Evolutionary conservation across 2,113 vertebrate species (phyloP).

Genomic region (Hemiprocne comata): DNA sequence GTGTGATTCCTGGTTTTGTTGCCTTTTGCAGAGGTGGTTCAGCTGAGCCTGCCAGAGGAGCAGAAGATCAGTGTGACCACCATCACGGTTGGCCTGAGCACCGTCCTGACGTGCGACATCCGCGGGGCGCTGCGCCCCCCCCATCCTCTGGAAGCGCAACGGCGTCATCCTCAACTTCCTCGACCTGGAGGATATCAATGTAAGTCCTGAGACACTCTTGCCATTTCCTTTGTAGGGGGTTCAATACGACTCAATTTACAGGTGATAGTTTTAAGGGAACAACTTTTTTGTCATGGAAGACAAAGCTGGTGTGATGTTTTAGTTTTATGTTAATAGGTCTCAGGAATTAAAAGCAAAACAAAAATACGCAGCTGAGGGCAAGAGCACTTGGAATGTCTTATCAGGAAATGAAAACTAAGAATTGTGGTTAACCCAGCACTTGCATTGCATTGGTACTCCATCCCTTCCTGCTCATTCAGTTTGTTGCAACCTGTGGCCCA

Average conservation of each 20-base stretch:
- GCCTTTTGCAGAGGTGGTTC: conserved; percentile 86
- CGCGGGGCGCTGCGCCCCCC: conserved; percentile 85
- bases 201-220: conserved; percentile 58
- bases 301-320: neutral
- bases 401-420: neutral
- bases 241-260: neutral
- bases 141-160: conserved; percentile 93
- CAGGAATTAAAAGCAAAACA: neutral
- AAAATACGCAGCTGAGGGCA: neutral
- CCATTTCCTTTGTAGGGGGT: accelerated
- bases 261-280: neutral
- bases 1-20: neutral
- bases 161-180: conserved; percentile 90
- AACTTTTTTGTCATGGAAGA: neutral
- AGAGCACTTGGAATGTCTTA: neutral
- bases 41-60: conserved; percentile 85
- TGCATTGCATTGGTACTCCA: neutral
- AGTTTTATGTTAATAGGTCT: neutral
- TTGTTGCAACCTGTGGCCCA: neutral
- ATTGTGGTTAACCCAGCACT: neutral
- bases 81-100: conserved; percentile 91
- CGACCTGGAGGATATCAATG: conserved; percentile 93
- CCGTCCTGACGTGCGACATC: conserved; percentile 87
- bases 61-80: conserved; percentile 83
- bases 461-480: neutral